These are phyloP conservation scores for Drosophila birchii DNA, from an alignment of 2,888 invertebrate species.

Conservation along the genomic window DNA sequence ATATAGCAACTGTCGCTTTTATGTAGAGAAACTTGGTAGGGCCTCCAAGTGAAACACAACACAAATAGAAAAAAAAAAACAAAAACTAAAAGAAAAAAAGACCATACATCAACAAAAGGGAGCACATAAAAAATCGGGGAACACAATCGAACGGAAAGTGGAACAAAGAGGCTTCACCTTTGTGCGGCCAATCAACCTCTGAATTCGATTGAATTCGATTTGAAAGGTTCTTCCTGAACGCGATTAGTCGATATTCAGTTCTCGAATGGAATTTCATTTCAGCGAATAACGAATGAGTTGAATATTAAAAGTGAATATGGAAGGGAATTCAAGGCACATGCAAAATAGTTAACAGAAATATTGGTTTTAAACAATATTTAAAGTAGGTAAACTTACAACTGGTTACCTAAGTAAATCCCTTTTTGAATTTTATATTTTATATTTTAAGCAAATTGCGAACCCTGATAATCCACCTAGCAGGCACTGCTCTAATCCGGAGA, in stretches of 20 bases:
- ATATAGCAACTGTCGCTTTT: slow-evolving; percentile 1
- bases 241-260: slow-evolving; percentile 22
- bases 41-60: slow-evolving; percentile 8
- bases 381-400: neutral
- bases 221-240: slow-evolving; percentile 37
- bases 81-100: neutral
- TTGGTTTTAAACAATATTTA: no score
- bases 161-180: slow-evolving; percentile 47
- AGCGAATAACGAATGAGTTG: slow-evolving; percentile 9
- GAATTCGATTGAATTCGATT: slow-evolving; percentile 33
- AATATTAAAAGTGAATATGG: slow-evolving; percentile 10
- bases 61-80: neutral
- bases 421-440: neutral
- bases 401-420: neutral
- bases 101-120: slow-evolving; percentile 12
- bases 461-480: slow-evolving; percentile 15
- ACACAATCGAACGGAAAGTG: slow-evolving; percentile 24
- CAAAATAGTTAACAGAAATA: no score
- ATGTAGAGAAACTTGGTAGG: slow-evolving; percentile 23
- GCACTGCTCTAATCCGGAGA: slow-evolving; percentile 16
- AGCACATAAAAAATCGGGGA: slow-evolving; percentile 15
- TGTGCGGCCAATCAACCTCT: slow-evolving; percentile 42
- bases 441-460: neutral
- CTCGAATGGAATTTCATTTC: slow-evolving; percentile 1
- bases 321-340: neutral